A percentile compares a stretch with the other conserved stretches of the same genome.
Evolutionary conservation across 2,113 vertebrate genomes (phyloP).

Genomic region (Pedionomus torquatus): DNA sequence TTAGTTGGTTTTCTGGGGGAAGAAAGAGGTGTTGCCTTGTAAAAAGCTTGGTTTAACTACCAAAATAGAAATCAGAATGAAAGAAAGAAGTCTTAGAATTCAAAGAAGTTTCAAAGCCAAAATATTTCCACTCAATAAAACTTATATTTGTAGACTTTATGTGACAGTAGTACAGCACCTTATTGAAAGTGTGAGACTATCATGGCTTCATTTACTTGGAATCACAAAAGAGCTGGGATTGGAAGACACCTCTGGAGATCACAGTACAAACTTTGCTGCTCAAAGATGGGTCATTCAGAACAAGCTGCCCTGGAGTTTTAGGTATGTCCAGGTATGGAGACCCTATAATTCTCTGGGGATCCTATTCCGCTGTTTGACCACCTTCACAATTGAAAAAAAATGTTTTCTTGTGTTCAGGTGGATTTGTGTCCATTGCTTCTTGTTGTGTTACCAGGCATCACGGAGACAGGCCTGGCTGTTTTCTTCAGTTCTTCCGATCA

Average conservation of each 20-base stretch:
- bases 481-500: neutral
- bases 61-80: neutral
- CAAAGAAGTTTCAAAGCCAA: neutral
- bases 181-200: neutral
- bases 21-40: neutral
- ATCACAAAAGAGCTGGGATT: neutral
- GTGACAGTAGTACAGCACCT: neutral
- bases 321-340: neutral
- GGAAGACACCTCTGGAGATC: neutral
- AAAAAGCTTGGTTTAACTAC: neutral
- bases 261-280: neutral
- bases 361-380: neutral
- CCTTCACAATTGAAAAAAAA: neutral
- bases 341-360: no score
- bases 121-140: neutral
- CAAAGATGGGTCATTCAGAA: rapidly evolving
- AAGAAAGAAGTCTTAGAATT: neutral
- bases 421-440: neutral
- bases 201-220: neutral
- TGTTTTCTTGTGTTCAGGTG: neutral
- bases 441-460: neutral
- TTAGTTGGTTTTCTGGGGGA: neutral
- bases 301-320: rapidly evolving
- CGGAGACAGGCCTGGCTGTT: neutral
- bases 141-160: neutral